Evolutionary conservation across 2,797 vertebrate species (phyloP).

Genomic region (Pangasius mekongensis): DNA sequence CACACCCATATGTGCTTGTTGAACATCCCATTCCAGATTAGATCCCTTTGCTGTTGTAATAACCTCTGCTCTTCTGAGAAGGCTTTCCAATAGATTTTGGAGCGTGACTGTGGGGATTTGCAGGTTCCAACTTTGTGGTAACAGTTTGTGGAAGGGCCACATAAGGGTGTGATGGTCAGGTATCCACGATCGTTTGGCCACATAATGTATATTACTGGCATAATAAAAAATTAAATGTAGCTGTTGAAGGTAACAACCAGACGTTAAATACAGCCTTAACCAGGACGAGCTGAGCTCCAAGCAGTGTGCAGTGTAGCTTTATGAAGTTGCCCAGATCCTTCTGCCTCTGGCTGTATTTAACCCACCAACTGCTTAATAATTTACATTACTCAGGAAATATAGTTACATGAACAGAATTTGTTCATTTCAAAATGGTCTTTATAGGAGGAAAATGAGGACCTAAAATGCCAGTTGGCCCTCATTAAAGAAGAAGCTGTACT

Average conservation of each 20-base stretch:
- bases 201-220: not conserved
- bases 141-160: not conserved
- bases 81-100: not conserved
- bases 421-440: slow-evolving; percentile 19
- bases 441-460: slow-evolving; percentile 94
- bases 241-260: not conserved
- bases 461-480: slow-evolving; percentile 96
- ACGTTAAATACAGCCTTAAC: not conserved
- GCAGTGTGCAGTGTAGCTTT: not conserved
- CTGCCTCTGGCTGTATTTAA: not conserved
- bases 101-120: not conserved
- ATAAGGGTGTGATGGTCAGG: not conserved
- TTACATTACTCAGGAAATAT: not conserved
- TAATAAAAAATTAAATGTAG: not conserved
- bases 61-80: not conserved
- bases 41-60: not conserved
- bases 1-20: not conserved
- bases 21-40: not conserved
- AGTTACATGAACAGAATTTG: not conserved
- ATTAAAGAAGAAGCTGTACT: slow-evolving; percentile 94
- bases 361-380: not conserved
- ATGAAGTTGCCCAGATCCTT: not conserved
- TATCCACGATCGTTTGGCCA: not conserved
- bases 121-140: not conserved
- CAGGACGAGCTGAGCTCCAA: not conserved